Base-by-base conservation (phyloP, 2,797 vertebrate species). In the Kryptolebias ocellatus region DNA sequence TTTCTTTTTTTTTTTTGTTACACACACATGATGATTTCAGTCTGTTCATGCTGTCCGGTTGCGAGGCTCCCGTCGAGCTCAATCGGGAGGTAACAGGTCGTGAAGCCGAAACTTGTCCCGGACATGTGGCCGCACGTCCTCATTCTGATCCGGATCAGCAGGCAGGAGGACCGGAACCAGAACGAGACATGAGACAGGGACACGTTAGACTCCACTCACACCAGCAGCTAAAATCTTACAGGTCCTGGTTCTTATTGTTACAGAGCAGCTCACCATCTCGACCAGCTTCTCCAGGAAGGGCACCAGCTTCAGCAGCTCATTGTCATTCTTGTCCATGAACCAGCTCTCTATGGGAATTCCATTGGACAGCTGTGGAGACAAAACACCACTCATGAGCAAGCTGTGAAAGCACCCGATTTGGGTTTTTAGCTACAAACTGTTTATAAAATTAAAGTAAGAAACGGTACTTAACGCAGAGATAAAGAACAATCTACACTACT, bases 311-410 rank as follows among this genome's bases (percentile, higher is more conserved):
- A 98, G 94, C 67, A 99, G 95, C 90, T 99, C 97, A 65, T 95
- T 98, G 94, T 99, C 98, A 86, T 98, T 98, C 93, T 95, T 98
- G 93, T 99, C 98, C 96, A 99, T 97, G 93, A 99, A 99, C 97
- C 98, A 99, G 90, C 98, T 99, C 92, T 99, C 97, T 92, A 99
- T 99, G 80, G 97, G 97, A 90, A 99, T 99, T 80, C 97, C 98
- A 88, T 99, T 99, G 83, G 97, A 99, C 91, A 99, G 94, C 98
- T 99, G 80, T 12, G 0, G 16, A 53, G n/a, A 70, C 8, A 55
- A 49, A 16, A 15, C 3, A 16, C 6, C 7, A 5, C 11, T 12
- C 24, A 14, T 59, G 27, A 67, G 27, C 14, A 31, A 28, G 24
- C 11, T 39, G 37, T 39, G 34, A 6, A 34, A 34, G 9, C 34